These are phyloP conservation scores for Xiphorhynchus erythropygius DNA, from an alignment of 2,797 vertebrate genomes.

Conservation along the genomic window DNA sequence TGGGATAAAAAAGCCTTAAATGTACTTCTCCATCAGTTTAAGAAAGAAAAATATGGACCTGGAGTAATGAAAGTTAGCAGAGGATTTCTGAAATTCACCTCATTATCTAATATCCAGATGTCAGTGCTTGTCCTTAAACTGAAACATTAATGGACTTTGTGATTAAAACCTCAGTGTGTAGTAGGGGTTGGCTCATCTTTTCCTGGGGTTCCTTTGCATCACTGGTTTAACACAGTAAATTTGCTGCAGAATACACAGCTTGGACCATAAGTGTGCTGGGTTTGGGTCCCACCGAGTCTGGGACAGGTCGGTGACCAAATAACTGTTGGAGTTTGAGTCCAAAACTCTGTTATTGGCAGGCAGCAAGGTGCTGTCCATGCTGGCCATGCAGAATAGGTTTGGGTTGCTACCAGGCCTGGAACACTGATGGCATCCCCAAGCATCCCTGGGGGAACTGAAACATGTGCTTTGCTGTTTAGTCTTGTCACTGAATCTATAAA, in stretches of 20 bases:
- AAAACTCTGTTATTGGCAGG: neutral
- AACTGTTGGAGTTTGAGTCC: neutral
- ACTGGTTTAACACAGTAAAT: neutral
- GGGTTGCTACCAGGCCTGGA: neutral
- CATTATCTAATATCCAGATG: neutral
- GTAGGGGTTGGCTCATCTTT: neutral
- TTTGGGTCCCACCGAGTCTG: neutral
- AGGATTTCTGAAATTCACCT: neutral
- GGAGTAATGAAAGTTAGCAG: neutral
- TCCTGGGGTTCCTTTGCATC: neutral
- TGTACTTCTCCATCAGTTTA: neutral
- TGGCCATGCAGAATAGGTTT: neutral
- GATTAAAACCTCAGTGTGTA: neutral
- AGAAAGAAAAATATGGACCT: neutral
- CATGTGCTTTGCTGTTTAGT: neutral
- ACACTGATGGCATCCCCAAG: neutral
- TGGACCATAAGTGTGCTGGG: rapidly evolving
- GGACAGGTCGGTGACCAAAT: neutral
- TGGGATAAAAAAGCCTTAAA: neutral
- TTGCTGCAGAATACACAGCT: neutral
- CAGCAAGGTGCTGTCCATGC: rapidly evolving
- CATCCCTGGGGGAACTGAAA: neutral
- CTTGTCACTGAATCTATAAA: neutral
- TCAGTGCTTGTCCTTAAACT: neutral
- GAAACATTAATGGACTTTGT: neutral